Evolutionary conservation across 2,113 vertebrate genomes (phyloP).

Genomic region (Romanogobio albipinnatus): DNA sequence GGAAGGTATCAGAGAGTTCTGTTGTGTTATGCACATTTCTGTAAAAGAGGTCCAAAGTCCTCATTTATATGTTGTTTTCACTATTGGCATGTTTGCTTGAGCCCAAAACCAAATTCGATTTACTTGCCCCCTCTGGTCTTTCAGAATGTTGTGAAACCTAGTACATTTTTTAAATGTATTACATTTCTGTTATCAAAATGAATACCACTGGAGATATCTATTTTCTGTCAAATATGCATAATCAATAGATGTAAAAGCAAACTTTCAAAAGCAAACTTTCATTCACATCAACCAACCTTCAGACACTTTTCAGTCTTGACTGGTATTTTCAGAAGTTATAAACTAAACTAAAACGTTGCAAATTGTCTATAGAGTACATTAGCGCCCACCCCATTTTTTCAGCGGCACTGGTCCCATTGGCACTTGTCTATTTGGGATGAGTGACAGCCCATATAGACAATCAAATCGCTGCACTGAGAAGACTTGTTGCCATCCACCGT

Average conservation of each 20-base stretch:
- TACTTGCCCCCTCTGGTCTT: background rate
- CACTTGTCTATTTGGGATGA: too few species aligned
- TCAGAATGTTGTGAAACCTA: background rate
- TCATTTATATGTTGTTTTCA: background rate
- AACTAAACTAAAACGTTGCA: too few species aligned
- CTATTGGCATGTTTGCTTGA: background rate
- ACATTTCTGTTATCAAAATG: background rate
- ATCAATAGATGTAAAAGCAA: too few species aligned
- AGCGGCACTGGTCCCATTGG: too few species aligned
- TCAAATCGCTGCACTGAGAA: too few species aligned
- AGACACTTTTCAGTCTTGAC: background rate
- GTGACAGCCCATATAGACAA: too few species aligned
- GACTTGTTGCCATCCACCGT: too few species aligned
- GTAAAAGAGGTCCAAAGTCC: background rate
- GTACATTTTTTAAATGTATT: background rate
- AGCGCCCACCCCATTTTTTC: too few species aligned
- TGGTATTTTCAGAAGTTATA: background rate
- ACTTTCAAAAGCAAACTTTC: too few species aligned
- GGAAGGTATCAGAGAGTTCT: slow-evolving; percentile 82
- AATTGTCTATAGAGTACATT: too few species aligned
- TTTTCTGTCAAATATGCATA: background rate
- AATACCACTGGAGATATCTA: background rate
- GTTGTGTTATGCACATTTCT: background rate
- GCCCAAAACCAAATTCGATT: background rate
- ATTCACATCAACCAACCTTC: background rate